phyloP scores from a whole-genome alignment of 2,113 vertebrate genomes.

The Labeo catla region DNA sequence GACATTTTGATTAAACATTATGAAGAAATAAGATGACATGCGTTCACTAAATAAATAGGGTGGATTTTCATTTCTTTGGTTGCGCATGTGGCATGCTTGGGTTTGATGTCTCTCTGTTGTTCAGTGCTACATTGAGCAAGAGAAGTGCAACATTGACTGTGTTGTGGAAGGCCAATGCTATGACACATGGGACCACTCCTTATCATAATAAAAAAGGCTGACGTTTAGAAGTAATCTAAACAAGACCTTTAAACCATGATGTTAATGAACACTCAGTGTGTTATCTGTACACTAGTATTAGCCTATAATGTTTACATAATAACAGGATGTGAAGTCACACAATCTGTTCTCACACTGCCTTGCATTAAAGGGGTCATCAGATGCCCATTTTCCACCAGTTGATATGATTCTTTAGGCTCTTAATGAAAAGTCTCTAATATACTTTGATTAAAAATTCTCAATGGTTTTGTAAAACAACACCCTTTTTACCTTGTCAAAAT shows the following conservation, averaged over 20 bases:
- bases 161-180: not conserved
- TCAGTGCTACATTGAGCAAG: not conserved
- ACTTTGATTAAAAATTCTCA: too few relatives aligned
- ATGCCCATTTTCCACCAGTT: too few relatives aligned
- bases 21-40: too few relatives aligned
- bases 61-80: too few relatives aligned
- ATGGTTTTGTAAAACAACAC: too few relatives aligned
- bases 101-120: not conserved
- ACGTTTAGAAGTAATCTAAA: not conserved
- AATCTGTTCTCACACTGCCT: not conserved
- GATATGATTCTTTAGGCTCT: too few relatives aligned
- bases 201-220: not conserved
- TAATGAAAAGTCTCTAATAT: too few relatives aligned
- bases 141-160: not conserved
- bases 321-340: not conserved
- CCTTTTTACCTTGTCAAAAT: too few relatives aligned
- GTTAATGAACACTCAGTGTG: not conserved
- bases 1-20: too few relatives aligned
- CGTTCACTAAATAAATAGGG: too few relatives aligned
- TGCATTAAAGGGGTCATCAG: too few relatives aligned
- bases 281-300: not conserved
- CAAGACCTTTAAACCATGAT: not conserved
- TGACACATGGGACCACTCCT: not conserved
- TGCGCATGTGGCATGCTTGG: too few relatives aligned
- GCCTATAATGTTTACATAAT: not conserved